Percentiles rank a stretch among this genome's conserved stretches.
These are phyloP conservation scores for Chaetodon trifascialis DNA, from an alignment of 2,113 vertebrate genomes.

Conservation along the genomic window DNA sequence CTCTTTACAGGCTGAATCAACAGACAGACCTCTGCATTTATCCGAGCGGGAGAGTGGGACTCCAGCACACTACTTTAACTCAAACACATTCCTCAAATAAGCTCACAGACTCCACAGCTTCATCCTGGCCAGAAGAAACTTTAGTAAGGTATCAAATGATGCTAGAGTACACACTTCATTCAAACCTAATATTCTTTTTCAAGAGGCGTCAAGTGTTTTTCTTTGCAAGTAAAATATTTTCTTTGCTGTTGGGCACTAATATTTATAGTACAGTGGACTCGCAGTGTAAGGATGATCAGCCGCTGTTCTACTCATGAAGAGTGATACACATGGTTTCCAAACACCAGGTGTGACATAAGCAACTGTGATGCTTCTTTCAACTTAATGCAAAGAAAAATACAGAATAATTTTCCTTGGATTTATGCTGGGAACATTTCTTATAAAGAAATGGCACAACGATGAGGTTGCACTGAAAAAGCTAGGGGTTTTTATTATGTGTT, in stretches of 20 bases:
- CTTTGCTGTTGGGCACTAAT: constrained; percentile 80
- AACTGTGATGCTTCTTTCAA: not conserved
- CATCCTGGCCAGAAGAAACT: constrained; percentile 61
- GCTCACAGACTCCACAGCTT: constrained; percentile 51
- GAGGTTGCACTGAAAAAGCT: not conserved
- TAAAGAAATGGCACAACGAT: not conserved
- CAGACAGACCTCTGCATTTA: constrained; percentile 65
- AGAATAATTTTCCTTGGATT: not conserved
- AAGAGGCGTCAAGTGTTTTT: constrained; percentile 64
- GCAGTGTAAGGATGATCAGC: constrained; percentile 64
- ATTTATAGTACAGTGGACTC: constrained; percentile 85
- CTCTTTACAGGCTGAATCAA: constrained; percentile 67
- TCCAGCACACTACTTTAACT: constrained; percentile 49
- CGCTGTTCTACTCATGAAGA: constrained; percentile 21
- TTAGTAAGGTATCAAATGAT: constrained; percentile 69
- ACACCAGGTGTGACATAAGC: not conserved
- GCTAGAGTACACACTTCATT: constrained; percentile 69
- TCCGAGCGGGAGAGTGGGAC: constrained; percentile 48
- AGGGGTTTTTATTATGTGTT: not conserved
- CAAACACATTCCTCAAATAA: constrained; percentile 72
- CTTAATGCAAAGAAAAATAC: not conserved
- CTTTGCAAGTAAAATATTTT: constrained; percentile 75
- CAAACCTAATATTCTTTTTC: constrained; percentile 69
- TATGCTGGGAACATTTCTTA: not conserved
- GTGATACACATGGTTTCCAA: not conserved